phyloP scores from a whole-genome alignment of 1,140 invertebrate species.

The Lycorma delicatula region DNA sequence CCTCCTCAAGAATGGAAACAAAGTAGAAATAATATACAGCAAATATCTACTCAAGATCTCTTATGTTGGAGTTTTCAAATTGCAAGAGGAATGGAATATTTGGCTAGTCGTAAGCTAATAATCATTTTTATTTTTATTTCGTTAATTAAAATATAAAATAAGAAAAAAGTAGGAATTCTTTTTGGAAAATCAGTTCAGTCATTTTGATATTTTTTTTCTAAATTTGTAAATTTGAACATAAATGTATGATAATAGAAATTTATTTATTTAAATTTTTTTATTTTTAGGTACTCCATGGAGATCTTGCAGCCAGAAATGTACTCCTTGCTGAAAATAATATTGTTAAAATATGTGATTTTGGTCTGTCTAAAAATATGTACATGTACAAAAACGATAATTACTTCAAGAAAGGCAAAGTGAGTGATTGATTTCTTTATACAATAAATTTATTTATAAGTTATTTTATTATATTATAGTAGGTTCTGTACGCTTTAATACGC shows the following conservation, averaged over 20 bases:
- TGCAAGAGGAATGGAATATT: conserved; percentile 88
- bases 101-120: conserved; percentile 75
- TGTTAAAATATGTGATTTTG: conserved; percentile 63
- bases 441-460: too few relatives aligned
- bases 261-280: too few relatives aligned
- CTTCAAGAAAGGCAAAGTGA: conserved; percentile 51
- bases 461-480: too few relatives aligned
- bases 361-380: conserved; percentile 53
- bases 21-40: conserved; percentile 58
- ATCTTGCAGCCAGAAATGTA: conserved; percentile 62
- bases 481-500: too few relatives aligned
- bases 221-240: too few relatives aligned
- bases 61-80: conserved; percentile 71
- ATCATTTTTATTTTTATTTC: too few relatives aligned
- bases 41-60: conserved; percentile 70
- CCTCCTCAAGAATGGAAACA: conserved; percentile 60
- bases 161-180: too few relatives aligned
- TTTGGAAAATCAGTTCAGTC: too few relatives aligned
- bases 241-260: too few relatives aligned
- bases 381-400: conserved; percentile 48
- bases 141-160: too few relatives aligned
- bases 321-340: conserved; percentile 51
- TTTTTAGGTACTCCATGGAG: conserved; percentile 56
- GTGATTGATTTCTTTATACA: too few relatives aligned
- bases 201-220: too few relatives aligned